Percentiles rank a stretch among this genome's conserved stretches.
Conservation (phyloP, 2,113 vertebrate species). For the Amblyopsis rosae region DNA sequence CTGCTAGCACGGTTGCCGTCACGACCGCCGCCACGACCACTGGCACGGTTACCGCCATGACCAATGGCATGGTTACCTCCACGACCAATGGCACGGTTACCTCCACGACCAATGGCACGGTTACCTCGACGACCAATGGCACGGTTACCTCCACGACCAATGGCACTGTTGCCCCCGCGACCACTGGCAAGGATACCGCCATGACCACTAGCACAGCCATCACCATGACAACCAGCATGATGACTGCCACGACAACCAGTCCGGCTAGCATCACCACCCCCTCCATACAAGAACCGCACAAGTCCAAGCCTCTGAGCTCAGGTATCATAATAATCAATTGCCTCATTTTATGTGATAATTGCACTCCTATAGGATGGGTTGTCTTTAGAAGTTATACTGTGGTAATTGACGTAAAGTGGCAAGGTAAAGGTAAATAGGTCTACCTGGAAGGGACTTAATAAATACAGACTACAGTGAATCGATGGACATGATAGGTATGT, state of each 20-base stretch:
- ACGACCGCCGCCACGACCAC: background rate
- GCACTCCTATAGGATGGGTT: background rate
- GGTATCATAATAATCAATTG: constrained; percentile 35
- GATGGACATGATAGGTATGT: no score
- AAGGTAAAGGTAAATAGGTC: no score
- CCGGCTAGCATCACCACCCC: background rate
- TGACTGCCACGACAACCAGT: background rate
- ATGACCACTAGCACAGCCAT: fast-evolving
- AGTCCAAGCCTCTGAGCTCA: constrained; percentile 51
- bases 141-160: background rate
- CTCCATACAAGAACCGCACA: background rate
- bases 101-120: background rate
- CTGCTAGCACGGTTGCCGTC: background rate
- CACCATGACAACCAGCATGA: fast-evolving
- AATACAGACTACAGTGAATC: no score
- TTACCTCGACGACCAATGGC: background rate
- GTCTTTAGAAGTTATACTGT: no score
- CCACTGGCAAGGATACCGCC: fast-evolving
- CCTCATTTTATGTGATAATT: background rate
- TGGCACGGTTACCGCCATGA: background rate
- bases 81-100: background rate
- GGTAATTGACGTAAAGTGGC: no score
- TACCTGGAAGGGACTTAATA: no score
- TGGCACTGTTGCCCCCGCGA: background rate
- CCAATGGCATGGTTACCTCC: background rate